phyloP scores from a whole-genome alignment of 2,113 vertebrate species.

The Poicephalus gulielmi region DNA sequence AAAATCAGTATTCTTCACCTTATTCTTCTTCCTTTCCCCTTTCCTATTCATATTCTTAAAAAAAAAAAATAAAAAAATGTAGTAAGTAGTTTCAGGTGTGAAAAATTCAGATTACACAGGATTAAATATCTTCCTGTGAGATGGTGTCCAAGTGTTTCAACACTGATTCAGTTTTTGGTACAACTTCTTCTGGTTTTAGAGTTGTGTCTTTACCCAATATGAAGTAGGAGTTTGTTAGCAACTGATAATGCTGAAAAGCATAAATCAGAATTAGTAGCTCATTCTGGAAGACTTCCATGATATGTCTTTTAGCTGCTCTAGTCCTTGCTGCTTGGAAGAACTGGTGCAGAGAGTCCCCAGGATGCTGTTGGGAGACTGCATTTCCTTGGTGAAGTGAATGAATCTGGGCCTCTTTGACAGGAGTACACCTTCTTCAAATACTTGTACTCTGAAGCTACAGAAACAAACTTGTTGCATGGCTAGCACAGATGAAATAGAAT shows the following conservation, averaged over 20 bases:
- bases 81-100: background rate
- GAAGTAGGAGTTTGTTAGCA: background rate
- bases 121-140: background rate
- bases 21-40: background rate
- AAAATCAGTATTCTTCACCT: background rate
- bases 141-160: background rate
- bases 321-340: background rate
- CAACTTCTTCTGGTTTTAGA: background rate
- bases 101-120: background rate
- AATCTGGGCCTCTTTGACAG: background rate
- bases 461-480: background rate
- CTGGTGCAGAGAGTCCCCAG: background rate
- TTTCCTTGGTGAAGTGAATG: background rate
- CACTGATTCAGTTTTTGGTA: background rate
- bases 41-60: background rate
- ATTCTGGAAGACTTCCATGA: background rate
- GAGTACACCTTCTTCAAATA: background rate
- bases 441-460: background rate
- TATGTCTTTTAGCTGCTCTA: background rate
- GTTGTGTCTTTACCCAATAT: background rate
- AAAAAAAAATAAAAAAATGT: background rate
- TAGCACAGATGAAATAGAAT: background rate
- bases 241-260: background rate
- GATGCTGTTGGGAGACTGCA: background rate
- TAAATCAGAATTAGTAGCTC: background rate